These are phyloP conservation scores for Beris morrisii DNA, from an alignment of 2,888 invertebrate species.

Conservation along the genomic window DNA sequence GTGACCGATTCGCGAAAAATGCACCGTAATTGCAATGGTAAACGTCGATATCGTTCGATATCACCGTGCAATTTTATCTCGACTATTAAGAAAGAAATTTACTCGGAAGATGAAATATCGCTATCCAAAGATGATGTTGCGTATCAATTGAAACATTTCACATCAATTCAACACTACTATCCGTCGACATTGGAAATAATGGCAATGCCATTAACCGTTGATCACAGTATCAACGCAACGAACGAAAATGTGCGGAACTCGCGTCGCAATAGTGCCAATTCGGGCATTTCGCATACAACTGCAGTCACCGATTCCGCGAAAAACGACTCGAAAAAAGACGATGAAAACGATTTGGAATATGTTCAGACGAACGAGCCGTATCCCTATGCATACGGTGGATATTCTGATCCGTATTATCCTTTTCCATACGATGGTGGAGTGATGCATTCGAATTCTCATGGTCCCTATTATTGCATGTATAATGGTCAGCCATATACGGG, in stretches of 20 bases:
- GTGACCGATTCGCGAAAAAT: constrained; percentile 7
- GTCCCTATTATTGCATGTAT: constrained; percentile 35
- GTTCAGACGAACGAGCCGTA: not conserved
- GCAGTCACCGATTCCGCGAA: constrained; percentile 8
- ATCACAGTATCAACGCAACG: constrained; percentile 39
- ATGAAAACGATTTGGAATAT: constrained; percentile 28
- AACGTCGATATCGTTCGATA: constrained; percentile 4
- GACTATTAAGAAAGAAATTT: constrained; percentile 22
- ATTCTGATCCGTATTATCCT: constrained; percentile 32
- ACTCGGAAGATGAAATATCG: constrained; percentile 32
- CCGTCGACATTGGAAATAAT: constrained; percentile 44
- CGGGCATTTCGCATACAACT: constrained; percentile 22
- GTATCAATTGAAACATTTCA: constrained; percentile 44
- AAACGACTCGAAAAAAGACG: constrained; percentile 19
- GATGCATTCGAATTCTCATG: constrained; percentile 21
- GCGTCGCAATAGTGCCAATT: constrained; percentile 35
- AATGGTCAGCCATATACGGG: constrained; percentile 18
- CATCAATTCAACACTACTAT: constrained; percentile 46
- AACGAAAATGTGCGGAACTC: constrained; percentile 36
- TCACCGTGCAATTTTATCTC: not conserved
- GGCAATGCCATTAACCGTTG: constrained; percentile 45
- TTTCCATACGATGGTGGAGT: constrained; percentile 31
- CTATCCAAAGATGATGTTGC: constrained; percentile 41
- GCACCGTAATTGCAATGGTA: not conserved
- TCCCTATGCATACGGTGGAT: constrained; percentile 13